Base-by-base conservation (phyloP, 2,888 invertebrate genomes). In the Neuroscelio doddi region DNA sequence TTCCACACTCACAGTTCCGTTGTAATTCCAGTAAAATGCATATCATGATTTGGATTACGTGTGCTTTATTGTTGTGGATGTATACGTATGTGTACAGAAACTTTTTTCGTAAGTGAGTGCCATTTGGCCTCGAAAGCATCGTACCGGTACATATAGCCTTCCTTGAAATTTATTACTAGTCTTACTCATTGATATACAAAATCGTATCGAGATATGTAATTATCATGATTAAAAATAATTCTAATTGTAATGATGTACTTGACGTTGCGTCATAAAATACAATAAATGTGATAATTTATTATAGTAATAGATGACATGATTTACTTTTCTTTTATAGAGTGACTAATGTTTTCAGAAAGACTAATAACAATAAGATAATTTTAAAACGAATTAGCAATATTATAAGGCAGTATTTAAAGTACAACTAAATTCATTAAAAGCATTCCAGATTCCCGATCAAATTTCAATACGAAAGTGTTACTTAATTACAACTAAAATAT, bases 171-270 rank as follows among this genome's bases (percentile, higher is more conserved):
- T 26, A 4, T 4, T 5, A 7, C 26, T 26, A n/a, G n/a, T 30
- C 8, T 30, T 2, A 10, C 3, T 10, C 30, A 5, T 30, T 10
- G 3, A 30, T 16, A n/a, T n/a, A n/a, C n/a, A n/a, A n/a, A n/a
- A n/a, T n/a, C n/a, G n/a, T n/a, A n/a, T n/a, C n/a, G n/a, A n/a
- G 51, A 59, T 12, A 51, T 24, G 9, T 16, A 16, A 46, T 34
- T 50, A 9, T 24, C 41, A 51, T 24, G 44, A 45, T 39, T 10
- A 41, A 42, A 56, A 12, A 15, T 36, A 1, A 8, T 15, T 12
- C 1, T 24, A n/a, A 16, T n/a, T n/a, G n/a, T n/a, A n/a, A n/a
- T n/a, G n/a, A n/a, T n/a, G n/a, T n/a, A n/a, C n/a, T n/a, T n/a
- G n/a, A n/a, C 10, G 8, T 24, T 29, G 36, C 14, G 4, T 26